Base-by-base conservation (phyloP, 2,113 vertebrate genomes). In the Vulpes lagopus region DNA sequence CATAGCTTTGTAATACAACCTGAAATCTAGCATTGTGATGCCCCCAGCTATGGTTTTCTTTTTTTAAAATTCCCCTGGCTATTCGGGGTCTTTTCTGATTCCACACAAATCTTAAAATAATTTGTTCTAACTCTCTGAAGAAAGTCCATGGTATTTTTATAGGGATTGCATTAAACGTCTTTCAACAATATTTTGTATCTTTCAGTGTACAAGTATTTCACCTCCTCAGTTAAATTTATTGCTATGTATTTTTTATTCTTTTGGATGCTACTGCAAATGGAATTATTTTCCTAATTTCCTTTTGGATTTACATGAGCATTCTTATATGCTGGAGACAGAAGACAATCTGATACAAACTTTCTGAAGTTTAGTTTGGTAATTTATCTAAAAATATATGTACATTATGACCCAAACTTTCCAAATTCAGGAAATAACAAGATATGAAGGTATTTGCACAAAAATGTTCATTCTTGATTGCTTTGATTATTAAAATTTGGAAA, bases 401-500 rank as follows among this genome's bases (percentile, higher is more conserved):
- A 22, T 74, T 59, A 59, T 60, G 23, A 65, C 25, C 51, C 51
- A 73, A 87, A 35, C 53, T 38, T 76, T 88, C 67, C 25, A 87
- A 92, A 88, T 76, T 59, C 57, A 87, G 60, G 35, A 82, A 87
- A 80, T 65, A 80, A 43, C 2, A 49, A 80, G 22, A 71, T 3
- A 43, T n/a, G 38, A 80, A 85, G 55, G 35, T 86, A 80, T 27
- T 62, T 55, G 20, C 59, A 55, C 14, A 55, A 62, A 78, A 60
- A 30, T 73, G 30, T 62, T 65, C 25, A 55, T 43, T 71, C 11
- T 94, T 89, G 4, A 76, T 60, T 78, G 51, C 60, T 74, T 71
- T 83, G 51, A 89, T 83, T 65, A 65, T 32, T 94, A 84, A 79
- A 67, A 80, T 71, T 43, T 96, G n/a, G 15, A 62, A 79, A 71